These are phyloP conservation scores for Merluccius polli DNA, from an alignment of 2,797 vertebrate species.

Conservation along the genomic window DNA sequence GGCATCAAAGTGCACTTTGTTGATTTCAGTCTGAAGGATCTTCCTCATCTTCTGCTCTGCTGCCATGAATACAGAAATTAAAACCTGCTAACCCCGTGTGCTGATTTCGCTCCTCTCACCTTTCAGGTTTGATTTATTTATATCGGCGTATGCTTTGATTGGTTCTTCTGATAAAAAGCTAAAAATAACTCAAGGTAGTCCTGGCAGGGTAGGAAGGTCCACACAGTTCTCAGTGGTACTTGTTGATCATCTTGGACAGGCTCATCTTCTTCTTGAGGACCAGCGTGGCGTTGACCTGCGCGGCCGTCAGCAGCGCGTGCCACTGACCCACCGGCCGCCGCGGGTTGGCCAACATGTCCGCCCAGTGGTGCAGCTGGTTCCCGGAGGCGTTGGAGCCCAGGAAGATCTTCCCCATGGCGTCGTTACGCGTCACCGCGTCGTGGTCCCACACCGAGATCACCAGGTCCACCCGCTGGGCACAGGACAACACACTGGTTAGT, in stretches of 20 bases:
- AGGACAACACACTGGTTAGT: neutral
- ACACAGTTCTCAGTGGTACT: constrained; percentile 38
- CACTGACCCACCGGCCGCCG: constrained; percentile 82
- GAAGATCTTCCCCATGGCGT: constrained; percentile 84
- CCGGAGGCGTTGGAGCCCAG: constrained; percentile 81
- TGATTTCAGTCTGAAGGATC: too few species aligned
- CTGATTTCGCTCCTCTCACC: too few species aligned
- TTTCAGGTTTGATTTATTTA: too few species aligned
- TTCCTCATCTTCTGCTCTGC: too few species aligned
- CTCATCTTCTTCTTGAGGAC: constrained; percentile 74
- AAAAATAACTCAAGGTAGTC: too few species aligned
- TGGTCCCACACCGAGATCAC: constrained; percentile 89
- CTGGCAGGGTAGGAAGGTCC: neutral
- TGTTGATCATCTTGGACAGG: constrained; percentile 48
- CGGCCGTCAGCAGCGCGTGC: constrained; percentile 78
- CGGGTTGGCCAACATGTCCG: constrained; percentile 87
- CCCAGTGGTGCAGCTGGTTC: constrained; percentile 89
- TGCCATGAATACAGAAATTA: too few species aligned
- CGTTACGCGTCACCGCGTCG: constrained; percentile 75
- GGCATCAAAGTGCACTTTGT: too few species aligned
- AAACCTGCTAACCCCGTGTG: too few species aligned
- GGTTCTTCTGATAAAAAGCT: too few species aligned
- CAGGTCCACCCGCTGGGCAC: constrained; percentile 62
- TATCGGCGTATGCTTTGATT: too few species aligned
- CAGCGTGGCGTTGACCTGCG: constrained; percentile 80